Percentiles rank a stretch among this genome's conserved stretches.
phyloP scores from a whole-genome alignment of 2,797 vertebrate species.

The Alfaro cultratus region DNA sequence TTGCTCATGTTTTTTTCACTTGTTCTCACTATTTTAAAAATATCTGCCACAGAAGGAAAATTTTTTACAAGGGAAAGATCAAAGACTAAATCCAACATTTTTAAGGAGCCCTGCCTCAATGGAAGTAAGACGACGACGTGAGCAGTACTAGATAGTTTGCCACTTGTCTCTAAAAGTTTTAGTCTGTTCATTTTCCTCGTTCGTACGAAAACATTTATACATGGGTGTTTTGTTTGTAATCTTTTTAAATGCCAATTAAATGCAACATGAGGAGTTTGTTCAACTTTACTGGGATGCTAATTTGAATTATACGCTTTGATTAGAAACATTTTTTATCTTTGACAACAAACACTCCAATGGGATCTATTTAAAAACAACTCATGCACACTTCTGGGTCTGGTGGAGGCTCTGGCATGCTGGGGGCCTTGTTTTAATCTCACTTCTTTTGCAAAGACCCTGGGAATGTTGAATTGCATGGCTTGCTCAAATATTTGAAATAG shows the following conservation, averaged over 20 bases:
- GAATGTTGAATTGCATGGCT: background rate
- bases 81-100: constrained; percentile 22
- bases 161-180: background rate
- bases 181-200: background rate
- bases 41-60: background rate
- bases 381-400: background rate
- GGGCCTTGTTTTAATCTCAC: background rate
- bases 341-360: background rate
- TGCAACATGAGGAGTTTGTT: background rate
- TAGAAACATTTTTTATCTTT: background rate
- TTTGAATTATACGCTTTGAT: background rate
- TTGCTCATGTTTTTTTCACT: background rate
- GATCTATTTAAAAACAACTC: background rate
- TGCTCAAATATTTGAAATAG: background rate
- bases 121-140: background rate
- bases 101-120: constrained; percentile 1
- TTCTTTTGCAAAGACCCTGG: background rate
- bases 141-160: background rate
- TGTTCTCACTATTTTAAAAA: background rate
- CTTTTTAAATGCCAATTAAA: background rate
- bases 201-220: background rate
- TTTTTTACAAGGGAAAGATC: background rate
- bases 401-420: background rate
- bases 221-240: background rate
- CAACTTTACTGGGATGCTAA: background rate